phyloP scores from a whole-genome alignment of 1,140 invertebrate genomes.

The Elymnias hypermnestra region DNA sequence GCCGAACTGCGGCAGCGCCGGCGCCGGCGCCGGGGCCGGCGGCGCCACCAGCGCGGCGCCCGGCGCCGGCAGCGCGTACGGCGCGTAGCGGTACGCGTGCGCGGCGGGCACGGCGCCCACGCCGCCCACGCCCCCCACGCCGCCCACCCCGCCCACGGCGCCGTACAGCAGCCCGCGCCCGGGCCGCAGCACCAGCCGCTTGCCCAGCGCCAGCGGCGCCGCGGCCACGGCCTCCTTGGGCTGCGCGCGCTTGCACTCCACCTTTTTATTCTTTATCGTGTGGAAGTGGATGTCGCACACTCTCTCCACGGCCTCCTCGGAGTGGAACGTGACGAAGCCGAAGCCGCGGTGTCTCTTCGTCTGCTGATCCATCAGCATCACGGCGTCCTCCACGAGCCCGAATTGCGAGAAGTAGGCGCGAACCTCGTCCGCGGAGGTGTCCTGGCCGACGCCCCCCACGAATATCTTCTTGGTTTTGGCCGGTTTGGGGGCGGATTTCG shows the following conservation, averaged over 20 bases:
- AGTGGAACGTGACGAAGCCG: conserved; percentile 95
- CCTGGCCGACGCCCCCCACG: conserved; percentile 93
- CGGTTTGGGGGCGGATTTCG: conserved; percentile 91
- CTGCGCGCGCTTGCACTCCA: conserved; percentile 95
- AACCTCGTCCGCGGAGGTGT: conserved; percentile 93
- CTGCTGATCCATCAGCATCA: conserved; percentile 96
- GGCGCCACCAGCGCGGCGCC: conserved; percentile 68
- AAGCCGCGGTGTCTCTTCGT: conserved; percentile 94
- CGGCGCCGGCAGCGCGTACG: conserved; percentile 76
- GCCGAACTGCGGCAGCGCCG: conserved; percentile 79
- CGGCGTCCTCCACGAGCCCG: conserved; percentile 93
- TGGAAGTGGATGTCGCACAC: conserved; percentile 96
- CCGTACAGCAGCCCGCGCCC: conserved; percentile 52
- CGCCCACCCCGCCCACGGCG: no score
- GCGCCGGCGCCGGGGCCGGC: conserved; percentile 72
- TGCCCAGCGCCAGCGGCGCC: conserved; percentile 61
- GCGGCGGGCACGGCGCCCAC: conserved; percentile 61
- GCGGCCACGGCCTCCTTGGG: conserved; percentile 91
- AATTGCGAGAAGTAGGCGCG: conserved; percentile 94
- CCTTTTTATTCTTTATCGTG: conserved; percentile 95
- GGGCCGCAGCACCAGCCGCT: conserved; percentile 60
- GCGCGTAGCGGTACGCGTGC: conserved; percentile 83
- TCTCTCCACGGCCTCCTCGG: conserved; percentile 92
- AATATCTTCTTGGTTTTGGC: conserved; percentile 95
- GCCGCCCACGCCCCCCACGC: no score